Conservation (phyloP, 2,113 vertebrate species). For the Okapia johnstoni region DNA sequence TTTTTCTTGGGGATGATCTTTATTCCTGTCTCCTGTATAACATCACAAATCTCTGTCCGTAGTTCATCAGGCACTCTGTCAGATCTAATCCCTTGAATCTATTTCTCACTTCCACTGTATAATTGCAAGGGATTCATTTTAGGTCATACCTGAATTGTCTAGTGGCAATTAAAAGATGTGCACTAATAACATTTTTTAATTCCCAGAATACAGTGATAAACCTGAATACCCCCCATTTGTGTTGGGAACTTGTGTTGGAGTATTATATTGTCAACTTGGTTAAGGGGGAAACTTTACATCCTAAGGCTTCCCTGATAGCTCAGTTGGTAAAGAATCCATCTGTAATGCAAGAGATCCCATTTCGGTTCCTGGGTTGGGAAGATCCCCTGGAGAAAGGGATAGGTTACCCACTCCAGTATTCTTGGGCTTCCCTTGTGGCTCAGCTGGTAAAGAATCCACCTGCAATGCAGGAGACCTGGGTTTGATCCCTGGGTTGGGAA, state of each 20-base stretch:
- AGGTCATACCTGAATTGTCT: not conserved
- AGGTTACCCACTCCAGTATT: too few species aligned
- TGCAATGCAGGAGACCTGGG: too few species aligned
- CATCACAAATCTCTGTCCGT: rapidly evolving
- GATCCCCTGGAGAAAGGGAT: too few species aligned
- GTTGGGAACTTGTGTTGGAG: not conserved
- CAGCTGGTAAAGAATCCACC: too few species aligned
- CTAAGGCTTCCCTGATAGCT: not conserved
- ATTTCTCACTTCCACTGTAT: not conserved
- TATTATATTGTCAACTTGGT: not conserved
- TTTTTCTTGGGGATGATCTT: not conserved
- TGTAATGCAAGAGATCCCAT: too few species aligned
- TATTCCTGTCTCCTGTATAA: not conserved
- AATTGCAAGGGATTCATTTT: not conserved
- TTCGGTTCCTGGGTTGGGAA: too few species aligned
- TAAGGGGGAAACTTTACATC: not conserved
- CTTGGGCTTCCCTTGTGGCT: too few species aligned
- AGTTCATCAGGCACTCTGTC: not conserved
- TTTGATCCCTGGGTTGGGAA: too few species aligned
- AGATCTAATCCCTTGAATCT: not conserved
- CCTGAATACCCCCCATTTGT: not conserved
- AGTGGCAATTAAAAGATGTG: not conserved
- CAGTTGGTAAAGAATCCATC: too few species aligned
- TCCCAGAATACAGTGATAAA: not conserved
- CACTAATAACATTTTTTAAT: not conserved